Evolutionary conservation across 23 tunicate species (phyloP), one percentile per base, ranked within the genome.

Genomic region (Diplosoma virens): DNA sequence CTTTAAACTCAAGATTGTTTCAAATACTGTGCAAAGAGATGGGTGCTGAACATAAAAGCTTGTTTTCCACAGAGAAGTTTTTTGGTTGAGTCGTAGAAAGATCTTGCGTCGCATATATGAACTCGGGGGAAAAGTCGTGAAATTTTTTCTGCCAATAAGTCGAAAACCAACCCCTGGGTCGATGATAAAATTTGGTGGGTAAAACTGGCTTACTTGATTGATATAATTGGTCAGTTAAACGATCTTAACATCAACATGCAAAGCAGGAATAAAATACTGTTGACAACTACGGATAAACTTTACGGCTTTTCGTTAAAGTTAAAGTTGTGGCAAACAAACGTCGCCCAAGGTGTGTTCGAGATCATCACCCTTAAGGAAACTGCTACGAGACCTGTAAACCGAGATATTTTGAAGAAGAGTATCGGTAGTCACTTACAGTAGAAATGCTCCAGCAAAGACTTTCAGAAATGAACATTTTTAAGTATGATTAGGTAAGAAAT

Each of bases 321-420:
- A n/a, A 9, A 58, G 28, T 58, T 58, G 65, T 58, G 65, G 65
- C 65, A 58, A 58, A 58, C 65, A 58, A 58, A 58, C 28, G 28
- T 58, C 23, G 28, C 28, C 16, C 65, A 58, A 58, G 65, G 28
- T 58, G 65, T 58, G 65, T 46, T 46, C 52, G 52, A 46, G 52
- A 46, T 46, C 16, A 11, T 46, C 52, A 14, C 52, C 16, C 52
- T 46, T 46, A 46, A 11, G 16, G 16, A 14, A 46, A 11, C 52
- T 46, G 52, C 52, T 46, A 11, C 16, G 52, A 46, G 52, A 14
- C 16, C n/a, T n/a, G n/a, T n/a, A n/a, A n/a, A n/a, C n/a, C n/a
- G n/a, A n/a, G n/a, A n/a, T n/a, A n/a, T n/a, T n/a, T n/a, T n/a
- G n/a, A n/a, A n/a, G n/a, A n/a, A n/a, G n/a, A n/a, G n/a, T n/a